Base-by-base conservation (phyloP, 2,888 invertebrate genomes). In the Drosophila anceps region DNA sequence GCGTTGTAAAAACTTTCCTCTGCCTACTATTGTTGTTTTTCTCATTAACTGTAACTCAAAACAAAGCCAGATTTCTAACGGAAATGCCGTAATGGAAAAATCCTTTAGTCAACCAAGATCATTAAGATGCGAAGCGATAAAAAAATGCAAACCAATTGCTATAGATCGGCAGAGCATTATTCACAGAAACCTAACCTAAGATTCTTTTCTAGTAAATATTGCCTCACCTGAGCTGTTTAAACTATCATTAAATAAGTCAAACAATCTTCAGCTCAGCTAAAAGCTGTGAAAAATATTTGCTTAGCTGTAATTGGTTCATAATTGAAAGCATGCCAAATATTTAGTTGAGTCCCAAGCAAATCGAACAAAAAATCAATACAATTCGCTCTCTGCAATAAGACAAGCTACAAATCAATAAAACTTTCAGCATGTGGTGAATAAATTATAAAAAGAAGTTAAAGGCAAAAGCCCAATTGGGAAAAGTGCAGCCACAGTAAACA, bases 271-370 rank as follows among this genome's bases (percentile, higher is more conserved):
- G n/a, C 44, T 24, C 18, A 53, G 64, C 76, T 85, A 83, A 85
- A 83, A 85, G 84, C 86, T 13, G 46, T 13, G 50, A 44, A 62
- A 73, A 85, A 90, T 85, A 85, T 85, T 90, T 50, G 33, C 39
- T 66, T 46, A 69, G 70, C 60, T 50, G 60, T 81, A 89, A 84
- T 84, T 87, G 84, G 79, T 43, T 72, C 65, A 79, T 79, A 82
- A 73, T 87, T 73, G 65, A 79, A 81, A 57, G 68, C 70, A 68
- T 39, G 43, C 35, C 68, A 81, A 78, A 78, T 77, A 76, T 81
- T 77, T 68, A 43, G 43, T 6, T 60, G 41, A 20, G 20, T 13
- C 50, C 27, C 41, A 18, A 51, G 13, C 54, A 59, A 18, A 41
- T 20, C 50, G 24, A n/a, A 51, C 18, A 33, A 58, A 55, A 29